Evolutionary conservation across 2,113 vertebrate species (phyloP).

Genomic region (Sinocyclocheilus rhinocerous): DNA sequence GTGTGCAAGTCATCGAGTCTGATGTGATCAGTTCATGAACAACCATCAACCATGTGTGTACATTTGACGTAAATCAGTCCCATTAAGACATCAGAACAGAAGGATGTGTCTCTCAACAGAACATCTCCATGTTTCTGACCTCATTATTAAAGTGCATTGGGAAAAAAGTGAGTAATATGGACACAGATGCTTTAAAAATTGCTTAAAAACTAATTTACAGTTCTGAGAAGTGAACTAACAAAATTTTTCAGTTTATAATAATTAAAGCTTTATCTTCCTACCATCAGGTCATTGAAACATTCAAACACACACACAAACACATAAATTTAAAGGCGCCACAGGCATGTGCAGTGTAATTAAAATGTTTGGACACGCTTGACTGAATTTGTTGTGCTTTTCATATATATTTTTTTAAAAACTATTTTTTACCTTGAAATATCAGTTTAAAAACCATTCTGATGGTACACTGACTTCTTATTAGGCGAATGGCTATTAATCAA

Average conservation of each 20-base stretch:
- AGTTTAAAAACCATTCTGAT: too few species aligned
- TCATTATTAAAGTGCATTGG: background rate
- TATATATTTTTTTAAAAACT: too few species aligned
- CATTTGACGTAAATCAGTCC: background rate
- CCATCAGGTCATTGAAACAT: background rate
- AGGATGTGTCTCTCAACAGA: constrained; percentile 10
- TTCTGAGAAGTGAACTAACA: background rate
- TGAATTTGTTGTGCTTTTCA: background rate
- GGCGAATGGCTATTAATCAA: too few species aligned
- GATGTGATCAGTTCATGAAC: constrained; percentile 12
- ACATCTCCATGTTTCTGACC: background rate
- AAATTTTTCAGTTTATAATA: background rate
- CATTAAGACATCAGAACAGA: background rate
- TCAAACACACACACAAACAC: background rate
- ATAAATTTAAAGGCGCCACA: background rate
- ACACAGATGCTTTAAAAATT: background rate
- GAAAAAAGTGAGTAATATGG: background rate
- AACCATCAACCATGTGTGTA: background rate
- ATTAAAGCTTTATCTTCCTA: background rate
- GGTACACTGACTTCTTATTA: too few species aligned
- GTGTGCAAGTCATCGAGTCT: background rate
- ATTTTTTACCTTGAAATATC: too few species aligned
- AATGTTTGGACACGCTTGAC: background rate
- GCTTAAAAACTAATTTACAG: background rate
- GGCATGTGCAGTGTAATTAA: background rate